Conservation (phyloP, 2,888 invertebrate species). For the Oligia fasciuncula region DNA sequence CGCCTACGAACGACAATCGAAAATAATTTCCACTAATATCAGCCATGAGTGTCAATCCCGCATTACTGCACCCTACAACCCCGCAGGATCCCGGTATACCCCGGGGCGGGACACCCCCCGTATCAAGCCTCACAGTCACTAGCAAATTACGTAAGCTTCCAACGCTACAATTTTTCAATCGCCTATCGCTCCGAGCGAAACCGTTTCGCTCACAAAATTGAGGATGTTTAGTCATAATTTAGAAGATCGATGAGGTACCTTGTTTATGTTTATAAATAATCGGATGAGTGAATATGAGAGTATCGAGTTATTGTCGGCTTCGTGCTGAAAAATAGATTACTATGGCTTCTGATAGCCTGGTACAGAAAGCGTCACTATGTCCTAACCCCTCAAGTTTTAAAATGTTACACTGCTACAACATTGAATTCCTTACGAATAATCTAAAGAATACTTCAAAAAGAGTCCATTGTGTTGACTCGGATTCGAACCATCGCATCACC, state of each 20-base stretch:
- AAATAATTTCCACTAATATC: conserved; percentile 63
- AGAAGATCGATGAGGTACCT: conserved; percentile 64
- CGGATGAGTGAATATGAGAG: conserved; percentile 20
- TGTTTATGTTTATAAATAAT: conserved; percentile 45
- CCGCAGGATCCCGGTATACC: conserved; percentile 63
- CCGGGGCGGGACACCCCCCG: conserved; percentile 68
- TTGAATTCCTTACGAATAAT: no score
- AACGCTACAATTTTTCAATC: conserved; percentile 87
- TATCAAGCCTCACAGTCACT: conserved; percentile 72
- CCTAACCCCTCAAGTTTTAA: no score
- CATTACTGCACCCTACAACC: conserved; percentile 64
- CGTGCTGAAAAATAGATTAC: neutral
- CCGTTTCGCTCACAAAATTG: conserved; percentile 77
- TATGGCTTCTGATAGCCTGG: conserved; percentile 15
- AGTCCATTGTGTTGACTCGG: no score
- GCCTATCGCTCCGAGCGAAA: conserved; percentile 79
- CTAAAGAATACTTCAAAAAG: no score
- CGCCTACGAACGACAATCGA: conserved; percentile 34
- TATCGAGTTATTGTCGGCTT: conserved; percentile 2
- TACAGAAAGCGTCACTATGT: no score
- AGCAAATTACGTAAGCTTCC: conserved; percentile 83
- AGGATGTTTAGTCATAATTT: conserved; percentile 81
- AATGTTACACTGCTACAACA: no score
- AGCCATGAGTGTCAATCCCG: conserved; percentile 59
- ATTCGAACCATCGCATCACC: no score